phyloP scores from a whole-genome alignment of 1,140 invertebrate genomes.

The Neelides sp. region DNA sequence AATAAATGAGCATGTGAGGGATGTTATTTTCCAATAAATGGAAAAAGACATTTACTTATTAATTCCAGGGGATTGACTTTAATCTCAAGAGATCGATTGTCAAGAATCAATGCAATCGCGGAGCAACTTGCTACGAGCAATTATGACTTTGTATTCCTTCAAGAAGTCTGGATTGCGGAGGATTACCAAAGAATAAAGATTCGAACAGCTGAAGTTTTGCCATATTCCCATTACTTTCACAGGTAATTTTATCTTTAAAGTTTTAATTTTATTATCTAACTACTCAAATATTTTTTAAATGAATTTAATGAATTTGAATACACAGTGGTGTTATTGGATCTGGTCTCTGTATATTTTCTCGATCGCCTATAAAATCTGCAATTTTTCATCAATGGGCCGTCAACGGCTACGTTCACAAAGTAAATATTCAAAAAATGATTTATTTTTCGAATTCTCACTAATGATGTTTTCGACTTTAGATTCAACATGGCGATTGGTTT shows the following conservation, averaged over 20 bases:
- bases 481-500: constrained; percentile 96
- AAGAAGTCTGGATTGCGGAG: constrained; percentile 75
- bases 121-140: constrained; percentile 50
- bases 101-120: constrained; percentile 67
- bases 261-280: constrained; percentile 1
- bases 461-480: constrained; percentile 29
- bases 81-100: constrained; percentile 58
- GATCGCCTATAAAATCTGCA: constrained; percentile 70
- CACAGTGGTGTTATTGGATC: constrained; percentile 78
- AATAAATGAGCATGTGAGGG: constrained; percentile 9
- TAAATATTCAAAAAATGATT: constrained; percentile 5
- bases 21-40: constrained; percentile 2
- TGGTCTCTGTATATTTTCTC: constrained; percentile 80
- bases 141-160: constrained; percentile 80
- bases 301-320: constrained; percentile 1
- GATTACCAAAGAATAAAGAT: constrained; percentile 61
- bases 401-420: constrained; percentile 92
- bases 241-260: constrained; percentile 46
- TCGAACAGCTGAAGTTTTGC: constrained; percentile 48
- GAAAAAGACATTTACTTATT: constrained; percentile 19
- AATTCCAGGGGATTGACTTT: constrained; percentile 65
- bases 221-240: constrained; percentile 83
- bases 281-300: neutral
- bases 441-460: neutral
- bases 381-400: constrained; percentile 83